phyloP scores from a whole-genome alignment of 1,140 invertebrate species.

The Mya arenaria region DNA sequence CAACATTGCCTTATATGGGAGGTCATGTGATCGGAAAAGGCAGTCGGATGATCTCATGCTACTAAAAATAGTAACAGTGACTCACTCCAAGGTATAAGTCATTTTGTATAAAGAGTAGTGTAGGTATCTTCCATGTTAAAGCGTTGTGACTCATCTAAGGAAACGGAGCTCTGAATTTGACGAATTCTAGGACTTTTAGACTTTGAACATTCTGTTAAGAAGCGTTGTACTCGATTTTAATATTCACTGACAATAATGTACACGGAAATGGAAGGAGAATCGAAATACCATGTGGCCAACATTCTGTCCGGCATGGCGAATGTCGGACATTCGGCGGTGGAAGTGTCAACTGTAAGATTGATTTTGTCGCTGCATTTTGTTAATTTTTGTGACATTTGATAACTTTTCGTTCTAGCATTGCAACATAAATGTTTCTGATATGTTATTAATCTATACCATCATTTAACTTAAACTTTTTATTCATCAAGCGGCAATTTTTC shows the following conservation, averaged over 20 bases:
- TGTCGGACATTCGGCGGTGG: slow-evolving; percentile 35
- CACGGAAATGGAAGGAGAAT: slow-evolving; percentile 54
- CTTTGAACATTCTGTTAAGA: background rate
- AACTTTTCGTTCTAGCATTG: background rate
- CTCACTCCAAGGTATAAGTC: slow-evolving; percentile 28
- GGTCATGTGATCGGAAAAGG: slow-evolving; percentile 28
- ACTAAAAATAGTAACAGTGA: slow-evolving; percentile 51
- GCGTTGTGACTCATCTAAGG: slow-evolving; percentile 46
- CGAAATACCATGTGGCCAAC: slow-evolving; percentile 57
- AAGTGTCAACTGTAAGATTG: slow-evolving; percentile 45
- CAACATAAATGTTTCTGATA: background rate
- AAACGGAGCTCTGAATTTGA: slow-evolving; percentile 19
- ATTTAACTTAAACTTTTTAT: too few species aligned
- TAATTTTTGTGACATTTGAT: background rate
- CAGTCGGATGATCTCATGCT: slow-evolving; percentile 42
- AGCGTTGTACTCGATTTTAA: background rate
- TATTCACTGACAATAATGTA: slow-evolving; percentile 30
- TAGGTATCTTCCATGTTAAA: slow-evolving; percentile 51
- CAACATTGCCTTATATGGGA: slow-evolving; percentile 53
- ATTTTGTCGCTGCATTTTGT: too few species aligned
- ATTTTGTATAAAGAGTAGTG: slow-evolving; percentile 50
- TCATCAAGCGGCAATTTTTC: too few species aligned
- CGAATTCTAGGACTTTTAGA: background rate
- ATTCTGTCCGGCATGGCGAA: slow-evolving; percentile 52
- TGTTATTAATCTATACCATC: too few species aligned